Percentiles rank a stretch among this genome's conserved stretches.
Conservation (phyloP, 1,140 invertebrate genomes). For the Laodelphax striatellus region DNA sequence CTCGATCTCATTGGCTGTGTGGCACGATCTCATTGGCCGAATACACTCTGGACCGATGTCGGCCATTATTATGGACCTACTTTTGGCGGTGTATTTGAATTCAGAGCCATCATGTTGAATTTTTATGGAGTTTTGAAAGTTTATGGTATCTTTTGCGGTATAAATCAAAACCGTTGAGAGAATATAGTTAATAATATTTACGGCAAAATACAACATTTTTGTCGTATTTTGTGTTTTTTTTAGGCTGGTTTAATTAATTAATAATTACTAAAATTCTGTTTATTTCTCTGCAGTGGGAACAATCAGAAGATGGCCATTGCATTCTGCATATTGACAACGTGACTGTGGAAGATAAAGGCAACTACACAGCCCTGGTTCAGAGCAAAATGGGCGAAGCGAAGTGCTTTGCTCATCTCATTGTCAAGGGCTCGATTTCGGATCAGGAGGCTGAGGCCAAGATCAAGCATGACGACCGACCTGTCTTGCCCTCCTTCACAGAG, state of each 20-base stretch:
- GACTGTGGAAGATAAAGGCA: constrained; percentile 51
- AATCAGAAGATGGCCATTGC: constrained; percentile 40
- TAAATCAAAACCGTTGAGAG: no score
- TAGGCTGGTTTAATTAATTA: no score
- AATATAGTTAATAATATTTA: not conserved
- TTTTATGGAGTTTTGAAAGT: no score
- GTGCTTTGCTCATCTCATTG: constrained; percentile 64
- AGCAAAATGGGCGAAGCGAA: constrained; percentile 66
- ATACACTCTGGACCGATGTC: no score
- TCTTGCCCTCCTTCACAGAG: constrained; percentile 52
- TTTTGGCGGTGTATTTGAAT: no score
- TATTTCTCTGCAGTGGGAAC: constrained; percentile 27
- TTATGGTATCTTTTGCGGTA: no score
- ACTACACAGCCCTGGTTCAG: constrained; percentile 61
- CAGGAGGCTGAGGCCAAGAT: constrained; percentile 4
- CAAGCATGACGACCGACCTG: constrained; percentile 38
- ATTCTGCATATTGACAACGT: constrained; percentile 45
- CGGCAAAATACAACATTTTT: no score
- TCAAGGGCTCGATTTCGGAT: constrained; percentile 36
- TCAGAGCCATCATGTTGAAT: no score
- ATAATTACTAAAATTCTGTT: not conserved
- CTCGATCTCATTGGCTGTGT: no score
- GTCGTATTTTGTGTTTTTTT: no score
- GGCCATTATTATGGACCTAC: no score
- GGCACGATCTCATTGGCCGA: no score